Conservation (phyloP, 2,113 vertebrate genomes). For the Mustelus asterias region DNA sequence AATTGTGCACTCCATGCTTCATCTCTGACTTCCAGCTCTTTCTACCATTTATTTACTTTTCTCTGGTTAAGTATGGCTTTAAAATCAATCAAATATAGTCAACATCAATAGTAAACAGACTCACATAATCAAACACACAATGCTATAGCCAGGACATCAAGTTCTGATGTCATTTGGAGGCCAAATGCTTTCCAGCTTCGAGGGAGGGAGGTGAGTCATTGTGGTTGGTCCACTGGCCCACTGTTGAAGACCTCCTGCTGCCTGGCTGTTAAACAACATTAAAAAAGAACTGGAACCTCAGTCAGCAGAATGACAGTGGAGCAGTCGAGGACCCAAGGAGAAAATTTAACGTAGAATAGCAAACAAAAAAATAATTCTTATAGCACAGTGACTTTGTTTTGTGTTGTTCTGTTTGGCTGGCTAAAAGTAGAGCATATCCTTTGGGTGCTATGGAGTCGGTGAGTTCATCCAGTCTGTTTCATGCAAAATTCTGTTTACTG, state of each 20-base stretch:
- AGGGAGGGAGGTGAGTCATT: not conserved
- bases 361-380: conserved; percentile 11
- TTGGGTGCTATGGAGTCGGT: not conserved
- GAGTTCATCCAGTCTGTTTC: not conserved
- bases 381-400: not conserved
- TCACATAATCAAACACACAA: not conserved
- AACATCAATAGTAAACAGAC: not conserved
- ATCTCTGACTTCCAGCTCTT: too few species aligned
- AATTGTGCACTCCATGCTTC: too few species aligned
- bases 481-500: not conserved
- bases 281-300: not conserved
- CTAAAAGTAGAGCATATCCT: not conserved
- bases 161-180: not conserved
- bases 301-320: not conserved
- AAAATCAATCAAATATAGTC: not conserved
- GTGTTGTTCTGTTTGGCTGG: not conserved
- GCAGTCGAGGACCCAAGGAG: not conserved
- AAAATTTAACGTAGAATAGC: not conserved
- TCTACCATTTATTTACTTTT: too few species aligned
- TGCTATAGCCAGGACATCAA: not conserved
- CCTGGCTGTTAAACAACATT: not conserved
- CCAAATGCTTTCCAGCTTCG: conserved; percentile 3
- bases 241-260: not conserved
- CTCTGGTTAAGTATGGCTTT: too few species aligned
- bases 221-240: not conserved